Evolutionary conservation across 2,888 invertebrate genomes (phyloP), one percentile per base, ranked within the genome.

Genomic region (Ophion obscuratus): DNA sequence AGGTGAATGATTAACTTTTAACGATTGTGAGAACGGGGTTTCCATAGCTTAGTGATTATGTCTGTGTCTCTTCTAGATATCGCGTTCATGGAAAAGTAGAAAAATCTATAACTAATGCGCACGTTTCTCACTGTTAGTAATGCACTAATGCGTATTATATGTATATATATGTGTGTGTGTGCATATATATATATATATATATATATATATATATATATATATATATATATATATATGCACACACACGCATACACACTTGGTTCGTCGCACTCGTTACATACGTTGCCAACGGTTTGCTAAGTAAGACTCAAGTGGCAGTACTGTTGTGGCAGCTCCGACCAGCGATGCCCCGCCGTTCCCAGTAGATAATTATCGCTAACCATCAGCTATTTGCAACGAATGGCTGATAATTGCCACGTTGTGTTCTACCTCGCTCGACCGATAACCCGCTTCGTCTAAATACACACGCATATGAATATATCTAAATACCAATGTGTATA

Each of bases 301-400:
- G 53, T 76, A 57, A 80, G 68, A 71, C 74, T 64, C 61, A 62
- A 71, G 53, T 59, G 61, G 71, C 67, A 61, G 78, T 36, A 61
- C 14, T 31, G 67, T 80, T 81, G 70, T 36, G 74, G 75, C 62
- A 24, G 88, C 88, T 89, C 89, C 91, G 92, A 92, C 91, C 90
- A 91, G 59, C 66, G 91, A 93, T 92, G 92, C 92, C 92, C 92
- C 92, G 91, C 92, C 91, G 91, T 93, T 92, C 93, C 90, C 91
- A 91, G 92, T 91, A 93, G 93, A 93, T 94, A 94, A 94, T 94
- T 94, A 94, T 94, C 94, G 92, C 93, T 94, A 94, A 94, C 94
- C 93, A 93, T 94, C 94, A 92, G 93, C 94, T 94, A 94, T 94
- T 94, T 94, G 94, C 93, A 91, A 94, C 93, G 93, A 94, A 94